Evolutionary conservation across 2,888 invertebrate species (phyloP), one percentile per base, ranked within the genome.

Genomic region (Lasius platythorax): DNA sequence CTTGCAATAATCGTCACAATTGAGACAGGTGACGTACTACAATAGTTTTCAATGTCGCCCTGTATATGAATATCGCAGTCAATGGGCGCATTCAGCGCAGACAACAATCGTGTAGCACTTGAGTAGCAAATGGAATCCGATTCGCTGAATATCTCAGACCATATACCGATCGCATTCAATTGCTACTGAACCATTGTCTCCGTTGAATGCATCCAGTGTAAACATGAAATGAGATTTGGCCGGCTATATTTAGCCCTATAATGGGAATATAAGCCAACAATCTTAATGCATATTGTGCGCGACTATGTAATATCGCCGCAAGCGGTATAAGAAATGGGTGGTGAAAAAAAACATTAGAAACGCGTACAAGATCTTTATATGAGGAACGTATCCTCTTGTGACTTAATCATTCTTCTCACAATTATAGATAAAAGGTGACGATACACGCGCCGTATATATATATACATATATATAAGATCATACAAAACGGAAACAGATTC

Each of bases 81-180:
- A 81, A 73, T 73, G 43, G 61, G 12, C 58, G 74, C 75, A 81
- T 81, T 81, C 74, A 81, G 46, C 37, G 61, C 74, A 18, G 61
- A 61, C 79, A 61, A 81, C 79, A 81, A 81, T 81, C 74, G 61
- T 37, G 79, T 74, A 79, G 79, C 73, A 61, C 79, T 81, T 81
- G 74, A 81, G 79, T 58, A 37, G 79, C 74, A 81, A 53, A 81
- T 81, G 37, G 61, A 61, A 37, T 11, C 28, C 61, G 74, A 33
- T 72, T 46, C 73, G 74, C 74, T 61, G 79, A 81, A 81, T 73
- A 73, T 81, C 74, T 81, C 79, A 74, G 79, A 33, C 58, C 46
- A 72, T 74, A 81, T 61, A 61, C 79, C 79, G 30, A 74, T 46
- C 79, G 75, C 28, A 81, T 81, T 73, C 79, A 81, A 81, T 73